Conservation (phyloP, 2,113 vertebrate genomes). For the Smithornis capensis region DNA sequence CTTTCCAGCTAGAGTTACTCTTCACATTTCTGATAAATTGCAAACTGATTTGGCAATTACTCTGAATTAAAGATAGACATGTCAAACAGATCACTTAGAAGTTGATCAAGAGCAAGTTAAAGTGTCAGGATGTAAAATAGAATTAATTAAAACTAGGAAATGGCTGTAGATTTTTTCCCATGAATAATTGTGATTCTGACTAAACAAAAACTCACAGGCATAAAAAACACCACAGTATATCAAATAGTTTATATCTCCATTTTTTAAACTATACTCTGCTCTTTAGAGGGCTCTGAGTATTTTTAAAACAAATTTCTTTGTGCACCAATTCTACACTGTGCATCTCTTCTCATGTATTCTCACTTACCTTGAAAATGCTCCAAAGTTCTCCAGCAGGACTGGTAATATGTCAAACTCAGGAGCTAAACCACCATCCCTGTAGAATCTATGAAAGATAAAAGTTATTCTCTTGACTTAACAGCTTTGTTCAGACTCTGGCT, state of each 20-base stretch:
- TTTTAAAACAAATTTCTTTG: neutral
- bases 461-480: neutral
- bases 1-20: slow-evolving; percentile 2
- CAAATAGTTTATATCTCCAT: neutral
- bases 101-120: slow-evolving; percentile 53
- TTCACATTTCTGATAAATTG: slow-evolving; percentile 52
- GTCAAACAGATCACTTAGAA: slow-evolving; percentile 60
- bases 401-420: neutral
- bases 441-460: neutral
- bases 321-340: neutral
- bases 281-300: neutral
- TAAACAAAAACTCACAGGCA: neutral
- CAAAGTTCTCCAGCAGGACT: neutral
- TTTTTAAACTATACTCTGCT: neutral
- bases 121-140: slow-evolving; percentile 38
- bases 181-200: neutral
- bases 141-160: slow-evolving; percentile 56
- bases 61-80: slow-evolving; percentile 46
- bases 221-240: neutral
- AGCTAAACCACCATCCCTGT: neutral
- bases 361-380: neutral
- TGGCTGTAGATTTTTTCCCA: neutral
- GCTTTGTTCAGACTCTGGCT: neutral
- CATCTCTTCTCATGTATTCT: neutral
- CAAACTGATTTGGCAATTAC: slow-evolving; percentile 26